Conservation (phyloP, 1,140 invertebrate species). For the Aplysia californica region DNA sequence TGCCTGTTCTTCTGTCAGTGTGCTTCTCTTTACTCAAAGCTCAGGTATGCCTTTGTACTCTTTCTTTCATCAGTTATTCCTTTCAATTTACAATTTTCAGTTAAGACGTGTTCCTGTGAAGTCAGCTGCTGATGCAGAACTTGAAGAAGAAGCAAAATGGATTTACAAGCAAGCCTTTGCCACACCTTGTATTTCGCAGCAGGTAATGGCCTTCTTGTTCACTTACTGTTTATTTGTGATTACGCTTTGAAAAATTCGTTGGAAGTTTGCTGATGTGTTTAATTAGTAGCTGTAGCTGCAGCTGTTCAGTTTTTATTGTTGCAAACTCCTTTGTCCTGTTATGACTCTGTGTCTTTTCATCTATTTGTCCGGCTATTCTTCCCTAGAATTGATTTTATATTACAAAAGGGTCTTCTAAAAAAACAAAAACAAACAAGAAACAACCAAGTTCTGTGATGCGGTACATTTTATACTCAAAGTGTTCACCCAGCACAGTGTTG, state of each 20-base stretch:
- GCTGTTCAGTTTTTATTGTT: neutral
- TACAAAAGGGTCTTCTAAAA: too few relatives aligned
- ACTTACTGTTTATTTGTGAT: neutral
- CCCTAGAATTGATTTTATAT: too few relatives aligned
- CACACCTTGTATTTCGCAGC: slow-evolving; percentile 82
- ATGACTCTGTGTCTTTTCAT: too few relatives aligned
- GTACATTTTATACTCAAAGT: too few relatives aligned
- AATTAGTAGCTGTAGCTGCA: neutral
- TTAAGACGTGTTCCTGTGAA: slow-evolving; percentile 86
- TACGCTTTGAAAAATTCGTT: neutral
- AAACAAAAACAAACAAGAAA: too few relatives aligned
- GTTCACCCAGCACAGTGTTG: too few relatives aligned
- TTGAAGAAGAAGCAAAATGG: slow-evolving; percentile 97
- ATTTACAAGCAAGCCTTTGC: slow-evolving; percentile 95
- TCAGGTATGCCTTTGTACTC: neutral
- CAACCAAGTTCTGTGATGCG: too few relatives aligned
- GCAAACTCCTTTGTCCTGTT: neutral
- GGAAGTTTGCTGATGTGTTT: neutral
- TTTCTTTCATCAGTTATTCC: neutral
- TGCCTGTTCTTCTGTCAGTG: too few relatives aligned
- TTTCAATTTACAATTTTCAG: slow-evolving; percentile 75
- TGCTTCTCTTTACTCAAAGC: neutral
- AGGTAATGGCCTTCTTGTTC: slow-evolving; percentile 70
- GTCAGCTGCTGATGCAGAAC: slow-evolving; percentile 80
- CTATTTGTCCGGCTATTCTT: too few relatives aligned